Evolutionary conservation across 2,797 vertebrate genomes (phyloP).

Genomic region (Zonotrichia albicollis): DNA sequence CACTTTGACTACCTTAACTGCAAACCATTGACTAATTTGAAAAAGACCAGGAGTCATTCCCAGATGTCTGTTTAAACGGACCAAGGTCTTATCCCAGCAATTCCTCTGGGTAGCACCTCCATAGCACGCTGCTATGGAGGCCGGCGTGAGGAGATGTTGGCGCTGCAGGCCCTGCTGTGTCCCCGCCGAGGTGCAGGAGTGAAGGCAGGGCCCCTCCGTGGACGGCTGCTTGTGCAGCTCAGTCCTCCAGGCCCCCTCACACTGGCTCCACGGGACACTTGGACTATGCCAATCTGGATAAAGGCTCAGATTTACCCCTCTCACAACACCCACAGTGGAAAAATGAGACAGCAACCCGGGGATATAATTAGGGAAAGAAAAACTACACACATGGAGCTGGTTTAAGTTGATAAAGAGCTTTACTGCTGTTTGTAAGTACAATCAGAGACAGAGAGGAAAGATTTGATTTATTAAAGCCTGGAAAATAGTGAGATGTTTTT

Average conservation of each 20-base stretch:
- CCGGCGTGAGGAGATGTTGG: not conserved
- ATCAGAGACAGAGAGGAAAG: not conserved
- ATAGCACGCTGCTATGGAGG: not conserved
- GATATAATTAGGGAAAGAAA: rapidly evolving
- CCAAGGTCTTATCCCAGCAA: not conserved
- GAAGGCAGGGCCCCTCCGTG: rapidly evolving
- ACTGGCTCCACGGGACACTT: rapidly evolving
- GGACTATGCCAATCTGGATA: rapidly evolving
- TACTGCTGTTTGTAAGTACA: not conserved
- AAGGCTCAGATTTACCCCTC: not conserved
- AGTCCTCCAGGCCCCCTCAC: rapidly evolving
- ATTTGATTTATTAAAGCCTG: not conserved
- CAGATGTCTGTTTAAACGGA: not conserved
- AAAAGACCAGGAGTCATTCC: not conserved
- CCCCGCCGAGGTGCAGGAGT: not conserved
- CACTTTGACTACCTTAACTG: not conserved
- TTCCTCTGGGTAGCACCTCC: not conserved
- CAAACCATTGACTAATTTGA: not conserved
- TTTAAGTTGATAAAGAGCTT: not conserved
- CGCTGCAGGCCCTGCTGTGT: not conserved
- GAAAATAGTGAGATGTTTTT: not conserved
- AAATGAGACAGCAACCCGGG: not conserved
- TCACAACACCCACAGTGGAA: not conserved
- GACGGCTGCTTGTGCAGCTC: rapidly evolving
- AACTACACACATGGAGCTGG: not conserved